A percentile compares a stretch with the other conserved stretches of the same genome.
Evolutionary conservation across 1,140 invertebrate genomes (phyloP).

Genomic region (Orchesella cincta): DNA sequence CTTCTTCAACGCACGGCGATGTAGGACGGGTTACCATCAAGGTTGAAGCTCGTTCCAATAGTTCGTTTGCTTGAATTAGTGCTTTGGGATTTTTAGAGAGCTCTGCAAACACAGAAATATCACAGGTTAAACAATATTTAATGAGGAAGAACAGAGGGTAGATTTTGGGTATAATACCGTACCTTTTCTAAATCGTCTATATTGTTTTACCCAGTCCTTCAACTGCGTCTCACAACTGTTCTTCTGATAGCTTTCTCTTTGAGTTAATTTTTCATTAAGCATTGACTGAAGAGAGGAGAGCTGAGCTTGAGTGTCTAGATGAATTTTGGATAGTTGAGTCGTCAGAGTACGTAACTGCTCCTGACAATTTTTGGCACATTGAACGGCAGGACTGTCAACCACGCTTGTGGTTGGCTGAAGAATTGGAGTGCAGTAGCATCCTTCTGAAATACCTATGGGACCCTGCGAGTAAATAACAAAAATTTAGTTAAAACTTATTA

Average conservation of each 20-base stretch:
- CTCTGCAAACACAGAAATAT: slow-evolving; percentile 33
- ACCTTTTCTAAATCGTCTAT: slow-evolving; percentile 49
- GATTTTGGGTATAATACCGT: background rate
- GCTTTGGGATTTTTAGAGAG: slow-evolving; percentile 47
- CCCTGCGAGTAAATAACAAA: slow-evolving; percentile 34
- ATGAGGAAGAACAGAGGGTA: background rate
- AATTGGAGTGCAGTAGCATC: slow-evolving; percentile 44
- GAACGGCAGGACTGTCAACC: slow-evolving; percentile 34
- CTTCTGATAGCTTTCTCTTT: slow-evolving; percentile 37
- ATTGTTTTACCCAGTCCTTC: slow-evolving; percentile 47
- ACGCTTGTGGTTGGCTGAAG: slow-evolving; percentile 31
- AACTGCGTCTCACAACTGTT: slow-evolving; percentile 33
- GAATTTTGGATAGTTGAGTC: slow-evolving; percentile 48
- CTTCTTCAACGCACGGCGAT: slow-evolving; percentile 31
- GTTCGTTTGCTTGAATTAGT: slow-evolving; percentile 46
- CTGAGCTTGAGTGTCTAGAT: slow-evolving; percentile 49
- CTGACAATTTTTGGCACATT: slow-evolving; percentile 46
- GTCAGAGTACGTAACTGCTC: slow-evolving; percentile 45
- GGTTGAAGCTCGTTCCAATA: slow-evolving; percentile 45
- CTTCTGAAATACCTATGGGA: slow-evolving; percentile 47
- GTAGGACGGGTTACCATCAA: slow-evolving; percentile 42
- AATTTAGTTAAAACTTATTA: background rate
- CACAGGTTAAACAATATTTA: background rate
- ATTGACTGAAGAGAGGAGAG: slow-evolving; percentile 47
- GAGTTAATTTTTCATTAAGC: slow-evolving; percentile 44